phyloP scores from a whole-genome alignment of 2,113 vertebrate genomes.

The Podiceps cristatus region DNA sequence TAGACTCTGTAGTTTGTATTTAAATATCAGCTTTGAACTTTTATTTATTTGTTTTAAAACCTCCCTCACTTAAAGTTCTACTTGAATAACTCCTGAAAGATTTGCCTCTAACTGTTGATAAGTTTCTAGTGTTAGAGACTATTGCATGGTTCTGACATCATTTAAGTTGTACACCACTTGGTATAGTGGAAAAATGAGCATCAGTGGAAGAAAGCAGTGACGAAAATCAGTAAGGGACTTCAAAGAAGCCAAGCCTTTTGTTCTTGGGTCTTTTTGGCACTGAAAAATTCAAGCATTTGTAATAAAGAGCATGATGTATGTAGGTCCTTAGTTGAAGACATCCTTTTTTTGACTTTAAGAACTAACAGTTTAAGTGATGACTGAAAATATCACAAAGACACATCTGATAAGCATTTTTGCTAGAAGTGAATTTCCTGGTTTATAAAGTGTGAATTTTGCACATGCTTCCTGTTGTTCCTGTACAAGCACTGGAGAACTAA shows the following conservation, averaged over 20 bases:
- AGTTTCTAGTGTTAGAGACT: neutral
- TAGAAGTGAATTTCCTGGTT: neutral
- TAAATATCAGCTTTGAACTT: neutral
- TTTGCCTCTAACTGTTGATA: neutral
- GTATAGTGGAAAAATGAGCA: neutral
- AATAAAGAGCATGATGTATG: neutral
- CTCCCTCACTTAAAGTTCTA: neutral
- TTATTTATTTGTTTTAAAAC: neutral
- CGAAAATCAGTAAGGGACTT: neutral
- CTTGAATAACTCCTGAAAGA: neutral
- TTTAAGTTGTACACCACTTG: neutral
- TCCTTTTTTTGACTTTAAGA: neutral
- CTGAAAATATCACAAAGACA: neutral
- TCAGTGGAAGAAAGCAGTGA: neutral
- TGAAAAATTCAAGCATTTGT: neutral
- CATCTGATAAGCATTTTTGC: neutral
- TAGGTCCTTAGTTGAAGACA: neutral
- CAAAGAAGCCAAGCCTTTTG: neutral
- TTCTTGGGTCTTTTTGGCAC: neutral
- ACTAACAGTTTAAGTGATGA: neutral
- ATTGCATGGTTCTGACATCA: neutral
- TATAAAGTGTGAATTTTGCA: neutral
- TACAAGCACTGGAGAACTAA: neutral
- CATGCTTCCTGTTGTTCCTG: neutral
- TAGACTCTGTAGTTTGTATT: neutral